phyloP scores from a whole-genome alignment of 2,113 vertebrate genomes.

The Sebastes schlegelii region DNA sequence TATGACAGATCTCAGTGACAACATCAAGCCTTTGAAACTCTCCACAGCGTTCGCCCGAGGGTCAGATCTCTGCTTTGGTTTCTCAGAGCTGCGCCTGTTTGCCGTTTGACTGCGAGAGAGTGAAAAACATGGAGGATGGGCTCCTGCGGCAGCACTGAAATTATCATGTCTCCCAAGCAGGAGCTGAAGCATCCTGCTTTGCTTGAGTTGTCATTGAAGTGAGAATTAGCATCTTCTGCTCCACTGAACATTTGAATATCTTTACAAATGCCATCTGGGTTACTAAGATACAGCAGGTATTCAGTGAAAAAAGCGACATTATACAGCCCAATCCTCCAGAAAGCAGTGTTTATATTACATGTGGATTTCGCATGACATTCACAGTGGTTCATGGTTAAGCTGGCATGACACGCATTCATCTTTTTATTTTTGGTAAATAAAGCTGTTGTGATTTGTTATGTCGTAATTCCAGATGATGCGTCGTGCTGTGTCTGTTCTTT shows the following conservation, averaged over 20 bases:
- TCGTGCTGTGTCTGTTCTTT: background rate
- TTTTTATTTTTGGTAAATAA: background rate
- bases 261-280: conserved; percentile 52
- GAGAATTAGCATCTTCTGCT: conserved; percentile 54
- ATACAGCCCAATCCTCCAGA: background rate
- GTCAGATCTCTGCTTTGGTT: conserved; percentile 28
- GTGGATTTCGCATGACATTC: background rate
- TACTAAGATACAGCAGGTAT: conserved; percentile 62
- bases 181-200: conserved; percentile 39
- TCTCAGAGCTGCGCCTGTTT: conserved; percentile 8
- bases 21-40: conserved; percentile 21
- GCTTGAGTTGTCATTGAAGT: conserved; percentile 48
- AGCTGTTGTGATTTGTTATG: background rate
- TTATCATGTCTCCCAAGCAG: conserved; percentile 27
- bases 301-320: conserved; percentile 5
- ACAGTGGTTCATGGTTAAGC: background rate
- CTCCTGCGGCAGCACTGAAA: conserved; percentile 22
- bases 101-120: background rate
- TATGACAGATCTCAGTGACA: conserved; percentile 13
- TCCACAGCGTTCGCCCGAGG: conserved; percentile 8
- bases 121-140: background rate
- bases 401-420: conserved; percentile 5
- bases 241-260: conserved; percentile 59
- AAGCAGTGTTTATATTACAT: background rate
- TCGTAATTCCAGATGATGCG: conserved; percentile 11